Conservation (phyloP, 2,888 invertebrate genomes). For the Amiota communis region DNA sequence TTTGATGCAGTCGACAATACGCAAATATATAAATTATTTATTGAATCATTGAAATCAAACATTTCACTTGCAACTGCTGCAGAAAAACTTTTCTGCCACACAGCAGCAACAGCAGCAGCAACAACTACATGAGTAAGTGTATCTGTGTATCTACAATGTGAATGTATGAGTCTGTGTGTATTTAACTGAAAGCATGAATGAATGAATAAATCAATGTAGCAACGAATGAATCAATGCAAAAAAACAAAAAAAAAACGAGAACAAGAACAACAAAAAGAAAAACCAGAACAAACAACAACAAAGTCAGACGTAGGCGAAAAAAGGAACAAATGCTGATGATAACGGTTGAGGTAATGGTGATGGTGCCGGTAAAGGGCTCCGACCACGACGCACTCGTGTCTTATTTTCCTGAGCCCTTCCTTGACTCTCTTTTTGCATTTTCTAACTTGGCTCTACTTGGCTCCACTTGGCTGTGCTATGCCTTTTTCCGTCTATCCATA, state of each 20-base stretch:
- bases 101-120: constrained; percentile 16
- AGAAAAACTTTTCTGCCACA: constrained; percentile 46
- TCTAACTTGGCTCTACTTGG: too few relatives aligned
- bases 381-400: constrained; percentile 42
- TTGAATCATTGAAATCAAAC: constrained; percentile 69
- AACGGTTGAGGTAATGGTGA: constrained; percentile 7
- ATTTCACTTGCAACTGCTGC: constrained; percentile 66
- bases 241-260: not conserved
- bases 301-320: not conserved
- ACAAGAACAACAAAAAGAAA: not conserved
- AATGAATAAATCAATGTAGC: not conserved
- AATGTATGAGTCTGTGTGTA: constrained; percentile 31
- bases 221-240: constrained; percentile 2
- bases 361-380: not conserved
- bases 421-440: not conserved
- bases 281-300: not conserved
- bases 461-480: not conserved
- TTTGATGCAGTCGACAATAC: constrained; percentile 37
- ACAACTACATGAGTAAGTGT: constrained; percentile 16
- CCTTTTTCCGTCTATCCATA: constrained; percentile 39
- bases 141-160: constrained; percentile 10
- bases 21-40: constrained; percentile 68
- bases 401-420: not conserved
- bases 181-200: constrained; percentile 39
- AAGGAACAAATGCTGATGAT: not conserved